Evolutionary conservation across 2,888 invertebrate genomes (phyloP).

Genomic region (Dicyrtomina minuta): DNA sequence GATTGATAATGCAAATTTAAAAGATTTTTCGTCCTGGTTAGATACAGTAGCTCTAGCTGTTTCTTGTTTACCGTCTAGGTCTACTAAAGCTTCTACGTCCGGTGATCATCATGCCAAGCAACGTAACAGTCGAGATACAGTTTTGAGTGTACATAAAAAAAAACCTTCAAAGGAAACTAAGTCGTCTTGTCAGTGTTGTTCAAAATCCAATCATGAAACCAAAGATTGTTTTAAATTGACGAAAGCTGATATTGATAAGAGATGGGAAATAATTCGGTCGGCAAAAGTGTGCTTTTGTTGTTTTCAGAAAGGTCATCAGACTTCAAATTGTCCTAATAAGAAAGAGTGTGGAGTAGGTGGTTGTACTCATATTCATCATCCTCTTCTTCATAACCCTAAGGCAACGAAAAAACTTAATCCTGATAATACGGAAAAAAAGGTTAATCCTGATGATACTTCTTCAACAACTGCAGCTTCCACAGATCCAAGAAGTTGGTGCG

Average conservation of each 20-base stretch:
- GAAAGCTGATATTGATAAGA: neutral
- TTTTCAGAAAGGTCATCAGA: conserved; percentile 2
- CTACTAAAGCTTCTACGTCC: too few relatives aligned
- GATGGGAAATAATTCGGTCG: neutral
- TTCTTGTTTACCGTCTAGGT: too few relatives aligned
- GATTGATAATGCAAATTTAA: neutral
- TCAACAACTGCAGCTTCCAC: too few relatives aligned
- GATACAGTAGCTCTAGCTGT: neutral
- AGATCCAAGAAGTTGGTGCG: too few relatives aligned
- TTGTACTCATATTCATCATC: conserved; percentile 12
- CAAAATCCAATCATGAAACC: neutral
- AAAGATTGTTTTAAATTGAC: conserved; percentile 12
- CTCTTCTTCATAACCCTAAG: conserved; percentile 2
- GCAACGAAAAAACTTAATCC: neutral
- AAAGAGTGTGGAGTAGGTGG: conserved; percentile 13
- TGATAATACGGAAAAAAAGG: too few relatives aligned
- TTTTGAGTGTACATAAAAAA: too few relatives aligned
- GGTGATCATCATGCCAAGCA: too few relatives aligned
- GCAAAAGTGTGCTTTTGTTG: conserved; percentile 14
- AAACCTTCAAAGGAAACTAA: too few relatives aligned
- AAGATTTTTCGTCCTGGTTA: neutral
- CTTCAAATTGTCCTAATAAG: neutral
- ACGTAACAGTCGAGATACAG: too few relatives aligned
- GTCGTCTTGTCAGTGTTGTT: too few relatives aligned
- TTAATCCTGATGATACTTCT: too few relatives aligned